Percentiles rank a stretch among this genome's conserved stretches.
phyloP scores from a whole-genome alignment of 2,888 invertebrate genomes.

The Lasiommata megera region DNA sequence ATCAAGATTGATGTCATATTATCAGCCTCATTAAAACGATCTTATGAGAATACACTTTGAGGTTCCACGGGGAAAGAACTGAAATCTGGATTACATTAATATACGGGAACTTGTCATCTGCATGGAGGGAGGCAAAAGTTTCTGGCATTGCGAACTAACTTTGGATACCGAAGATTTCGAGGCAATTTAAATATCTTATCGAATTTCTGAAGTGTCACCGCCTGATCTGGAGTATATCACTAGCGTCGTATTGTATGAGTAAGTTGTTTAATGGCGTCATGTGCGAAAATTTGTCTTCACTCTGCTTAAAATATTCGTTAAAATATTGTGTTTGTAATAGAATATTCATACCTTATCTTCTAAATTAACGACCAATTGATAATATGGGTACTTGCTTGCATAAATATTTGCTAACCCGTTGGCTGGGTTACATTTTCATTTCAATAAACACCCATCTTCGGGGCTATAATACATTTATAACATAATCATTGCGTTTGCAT shows the following conservation, averaged over 20 bases:
- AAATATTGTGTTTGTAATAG: too few relatives aligned
- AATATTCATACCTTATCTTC: not conserved
- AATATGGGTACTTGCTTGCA: not conserved
- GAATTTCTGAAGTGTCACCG: constrained; percentile 2
- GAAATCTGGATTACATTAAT: constrained; percentile 15
- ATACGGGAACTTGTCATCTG: constrained; percentile 8
- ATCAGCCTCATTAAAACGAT: constrained; percentile 38
- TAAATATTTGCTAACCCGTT: not conserved
- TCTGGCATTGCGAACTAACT: constrained; percentile 10
- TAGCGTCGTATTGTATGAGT: not conserved
- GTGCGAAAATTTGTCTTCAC: not conserved
- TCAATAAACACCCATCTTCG: too few relatives aligned
- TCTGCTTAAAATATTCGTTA: too few relatives aligned
- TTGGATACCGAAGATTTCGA: constrained; percentile 5
- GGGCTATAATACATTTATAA: too few relatives aligned
- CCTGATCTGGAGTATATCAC: constrained; percentile 9
- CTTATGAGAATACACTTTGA: constrained; percentile 25
- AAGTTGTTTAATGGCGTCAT: constrained; percentile 8
- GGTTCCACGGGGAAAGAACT: not conserved
- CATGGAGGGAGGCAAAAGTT: constrained; percentile 14
- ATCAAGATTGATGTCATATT: constrained; percentile 63
- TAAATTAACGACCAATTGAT: not conserved
- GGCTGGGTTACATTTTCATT: too few relatives aligned
- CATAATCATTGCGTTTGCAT: too few relatives aligned
- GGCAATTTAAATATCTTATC: constrained; percentile 12